Evolutionary conservation across 2,888 invertebrate genomes (phyloP).

Genomic region (Iphiclides podalirius): DNA sequence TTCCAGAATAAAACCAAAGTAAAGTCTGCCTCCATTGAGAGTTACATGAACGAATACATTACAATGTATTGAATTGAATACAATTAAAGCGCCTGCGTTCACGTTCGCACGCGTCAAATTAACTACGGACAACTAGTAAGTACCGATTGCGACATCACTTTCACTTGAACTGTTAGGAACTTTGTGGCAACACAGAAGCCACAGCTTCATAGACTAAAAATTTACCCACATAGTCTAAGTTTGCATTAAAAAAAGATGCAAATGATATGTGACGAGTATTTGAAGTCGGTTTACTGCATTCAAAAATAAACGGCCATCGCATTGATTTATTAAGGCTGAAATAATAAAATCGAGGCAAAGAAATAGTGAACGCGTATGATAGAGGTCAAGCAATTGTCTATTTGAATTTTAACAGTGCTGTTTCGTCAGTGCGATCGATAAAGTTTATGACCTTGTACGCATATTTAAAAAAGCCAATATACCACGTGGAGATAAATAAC

Average conservation of each 20-base stretch:
- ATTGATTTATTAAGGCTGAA: constrained; percentile 21
- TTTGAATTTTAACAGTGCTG: constrained; percentile 11
- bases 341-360: constrained; percentile 19
- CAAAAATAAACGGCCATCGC: constrained; percentile 20
- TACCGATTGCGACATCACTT: constrained; percentile 67
- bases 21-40: no score
- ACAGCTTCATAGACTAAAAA: no score
- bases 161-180: constrained; percentile 44
- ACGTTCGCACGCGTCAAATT: constrained; percentile 40
- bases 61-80: not conserved
- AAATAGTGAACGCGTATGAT: constrained; percentile 20
- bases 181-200: not conserved
- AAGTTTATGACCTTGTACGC: constrained; percentile 12
- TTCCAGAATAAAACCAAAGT: no score
- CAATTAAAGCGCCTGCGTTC: constrained; percentile 41
- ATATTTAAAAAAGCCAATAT: no score
- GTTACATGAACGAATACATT: no score
- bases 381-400: constrained; percentile 21
- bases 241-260: not conserved
- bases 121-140: constrained; percentile 13
- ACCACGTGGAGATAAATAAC: no score
- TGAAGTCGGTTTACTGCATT: constrained; percentile 3
- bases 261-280: not conserved
- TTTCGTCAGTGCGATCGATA: constrained; percentile 6
- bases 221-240: no score